phyloP scores from a whole-genome alignment of 2,888 invertebrate species.

The Eupsilia transversa region DNA sequence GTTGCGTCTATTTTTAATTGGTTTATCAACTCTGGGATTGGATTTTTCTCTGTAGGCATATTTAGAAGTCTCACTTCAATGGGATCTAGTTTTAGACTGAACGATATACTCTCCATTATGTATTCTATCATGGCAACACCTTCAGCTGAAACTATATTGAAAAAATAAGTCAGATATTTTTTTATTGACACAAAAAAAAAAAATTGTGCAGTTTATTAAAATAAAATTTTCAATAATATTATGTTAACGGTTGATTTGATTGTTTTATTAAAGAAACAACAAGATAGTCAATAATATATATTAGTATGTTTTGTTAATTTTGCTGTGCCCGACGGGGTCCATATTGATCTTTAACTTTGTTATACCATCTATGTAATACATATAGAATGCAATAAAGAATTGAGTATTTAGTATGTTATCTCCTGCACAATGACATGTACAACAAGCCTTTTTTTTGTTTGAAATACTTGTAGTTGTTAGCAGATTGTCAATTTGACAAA shows the following conservation, averaged over 20 bases:
- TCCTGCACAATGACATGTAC: too few species aligned
- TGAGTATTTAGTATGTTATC: too few species aligned
- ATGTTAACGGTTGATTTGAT: background rate
- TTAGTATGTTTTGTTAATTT: too few species aligned
- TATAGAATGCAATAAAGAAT: too few species aligned
- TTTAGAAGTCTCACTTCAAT: slow-evolving; percentile 90
- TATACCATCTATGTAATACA: too few species aligned
- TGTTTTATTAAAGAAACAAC: slow-evolving; percentile 29
- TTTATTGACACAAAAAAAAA: background rate
- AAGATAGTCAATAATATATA: background rate
- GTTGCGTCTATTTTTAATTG: slow-evolving; percentile 88
- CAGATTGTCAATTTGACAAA: background rate
- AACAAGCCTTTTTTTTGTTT: background rate
- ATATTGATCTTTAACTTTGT: too few species aligned
- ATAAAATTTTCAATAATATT: background rate
- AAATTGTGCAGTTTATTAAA: background rate
- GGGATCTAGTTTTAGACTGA: slow-evolving; percentile 89
- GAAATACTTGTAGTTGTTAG: background rate
- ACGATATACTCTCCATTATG: slow-evolving; percentile 92
- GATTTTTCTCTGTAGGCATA: slow-evolving; percentile 85
- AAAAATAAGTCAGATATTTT: background rate
- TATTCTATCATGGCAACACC: slow-evolving; percentile 91
- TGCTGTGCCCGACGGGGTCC: too few species aligned
- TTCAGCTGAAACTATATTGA: slow-evolving; percentile 89
- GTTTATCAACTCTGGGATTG: slow-evolving; percentile 87